Evolutionary conservation across 2,888 invertebrate genomes (phyloP), one percentile per base, ranked within the genome.

Genomic region (Dicyrtomina minuta): DNA sequence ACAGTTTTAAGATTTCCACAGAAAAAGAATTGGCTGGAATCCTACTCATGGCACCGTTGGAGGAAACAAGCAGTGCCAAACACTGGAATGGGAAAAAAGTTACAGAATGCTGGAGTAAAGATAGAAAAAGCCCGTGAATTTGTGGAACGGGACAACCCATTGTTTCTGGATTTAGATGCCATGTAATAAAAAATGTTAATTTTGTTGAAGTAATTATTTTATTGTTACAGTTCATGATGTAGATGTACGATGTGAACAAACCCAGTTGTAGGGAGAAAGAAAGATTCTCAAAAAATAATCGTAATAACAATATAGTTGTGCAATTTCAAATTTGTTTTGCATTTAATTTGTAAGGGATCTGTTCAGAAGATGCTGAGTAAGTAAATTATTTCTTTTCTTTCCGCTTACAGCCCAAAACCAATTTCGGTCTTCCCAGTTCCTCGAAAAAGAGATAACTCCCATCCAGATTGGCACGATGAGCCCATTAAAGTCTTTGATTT

Each of bases 111-210:
- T 77, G 88, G 88, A n/a, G 84, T 90, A 67, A 80, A 83, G 59
- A 83, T 90, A 8, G 83, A 84, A 77, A 86, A 89, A 80, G 86
- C 89, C 0, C 80, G 86, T 5, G 88, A 90, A 75, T 82, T 88
- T 76, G 78, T 78, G 26, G 69, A 68, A 44, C 27, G 3, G n/a
- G 67, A 70, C 20, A 71, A 64, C 39, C 68, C 69, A 12, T 33
- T 62, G 51, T 58, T 70, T 58, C 39, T 66, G 15, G 73, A 76
- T 58, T 46, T 72, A 46, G 72, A 73, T 66, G 44, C 70, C 15
- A 55, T 76, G 76, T 76, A 71, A 68, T 71, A n/a, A n/a, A n/a
- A 39, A 20, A 41, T 22, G 27, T 24, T 44, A 17, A 62, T 17
- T 43, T 43, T 43, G 8, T 58, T 15, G 13, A 12, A 15, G n/a